Base-by-base conservation (phyloP, 2,888 invertebrate species). In the Parnassius apollo region DNA sequence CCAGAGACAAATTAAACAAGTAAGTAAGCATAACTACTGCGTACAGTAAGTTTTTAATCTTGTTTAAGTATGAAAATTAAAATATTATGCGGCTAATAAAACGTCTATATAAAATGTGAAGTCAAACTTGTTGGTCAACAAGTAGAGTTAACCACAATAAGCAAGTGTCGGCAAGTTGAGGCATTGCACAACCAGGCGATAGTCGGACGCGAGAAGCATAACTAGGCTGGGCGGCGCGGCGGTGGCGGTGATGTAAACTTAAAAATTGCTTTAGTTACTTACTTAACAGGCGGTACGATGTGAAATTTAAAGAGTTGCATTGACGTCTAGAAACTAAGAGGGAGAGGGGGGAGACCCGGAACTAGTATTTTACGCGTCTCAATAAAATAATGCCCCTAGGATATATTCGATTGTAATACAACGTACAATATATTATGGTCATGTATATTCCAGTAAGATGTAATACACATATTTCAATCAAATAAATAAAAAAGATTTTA, bases 251-350 rank as follows among this genome's bases (percentile, higher is more conserved):
- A 91, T 86, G 91, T 91, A 91, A 91, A 91, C 87, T 85, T 85
- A 88, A 91, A 91, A 91, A 91, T 89, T 91, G 89, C 88, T 86
- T 88, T 89, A 88, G 78, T 88, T 87, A 88, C 87, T 88, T 88
- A 89, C 88, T 88, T 88, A 88, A 88, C 86, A 81, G 72, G 80
- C 74, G 22, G 58, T 44, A 75, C 80, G 82, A 86, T 87, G 87
- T 86, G 86, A 85, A 89, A 88, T 83, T 85, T 74, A 78, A 79
- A 75, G 72, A 80, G 79, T 85, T 85, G 80, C 82, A 85, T 77
- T 78, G 80, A 71, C 72, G 81, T 79, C 80, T 85, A 82, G 80
- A 44, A 22, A 57, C n/a, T 42, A 56, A 80, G 81, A 13, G 72
- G 62, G 66, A 52, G 58, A 81, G 70, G 80, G 82, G 84, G 84